Evolutionary conservation across 2,113 vertebrate genomes (phyloP).

Genomic region (Mus pahari): DNA sequence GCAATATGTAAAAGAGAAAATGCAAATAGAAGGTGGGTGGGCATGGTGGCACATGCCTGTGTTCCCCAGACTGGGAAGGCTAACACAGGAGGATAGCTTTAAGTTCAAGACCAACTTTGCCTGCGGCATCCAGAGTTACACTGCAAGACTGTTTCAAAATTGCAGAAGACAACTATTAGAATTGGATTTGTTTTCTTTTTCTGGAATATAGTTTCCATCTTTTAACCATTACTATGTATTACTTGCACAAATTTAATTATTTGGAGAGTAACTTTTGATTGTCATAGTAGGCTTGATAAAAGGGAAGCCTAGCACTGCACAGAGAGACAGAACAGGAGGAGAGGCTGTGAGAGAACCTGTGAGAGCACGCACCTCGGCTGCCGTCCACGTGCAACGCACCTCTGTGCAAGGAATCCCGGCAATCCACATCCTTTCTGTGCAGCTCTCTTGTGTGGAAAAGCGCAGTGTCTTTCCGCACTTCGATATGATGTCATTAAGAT

Average conservation of each 20-base stretch:
- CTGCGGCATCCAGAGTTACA: background rate
- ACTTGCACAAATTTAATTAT: background rate
- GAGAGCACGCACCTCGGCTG: background rate
- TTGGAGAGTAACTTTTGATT: slow-evolving; percentile 17
- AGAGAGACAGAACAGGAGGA: background rate
- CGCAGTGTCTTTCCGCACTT: background rate
- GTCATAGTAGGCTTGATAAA: background rate
- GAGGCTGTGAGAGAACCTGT: background rate
- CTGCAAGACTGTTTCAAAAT: background rate
- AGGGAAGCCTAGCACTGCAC: background rate
- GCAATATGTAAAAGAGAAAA: slow-evolving; percentile 52
- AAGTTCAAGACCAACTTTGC: background rate
- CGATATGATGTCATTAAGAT: background rate
- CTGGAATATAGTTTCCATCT: slow-evolving; percentile 25
- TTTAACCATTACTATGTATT: background rate
- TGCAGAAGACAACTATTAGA: slow-evolving; percentile 41
- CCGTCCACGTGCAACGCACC: background rate
- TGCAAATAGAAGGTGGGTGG: background rate
- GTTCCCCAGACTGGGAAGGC: background rate
- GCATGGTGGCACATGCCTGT: too few species aligned
- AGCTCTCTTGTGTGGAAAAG: slow-evolving; percentile 22
- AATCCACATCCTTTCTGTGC: background rate
- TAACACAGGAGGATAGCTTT: background rate
- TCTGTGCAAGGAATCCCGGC: background rate
- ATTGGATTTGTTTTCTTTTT: slow-evolving; percentile 51